A percentile compares a stretch with the other conserved stretches of the same genome.
These are phyloP conservation scores for Turritopsis dohrnii DNA, from an alignment of 30 jellyfish, hydroid and myxozoan species.

Conservation along the genomic window DNA sequence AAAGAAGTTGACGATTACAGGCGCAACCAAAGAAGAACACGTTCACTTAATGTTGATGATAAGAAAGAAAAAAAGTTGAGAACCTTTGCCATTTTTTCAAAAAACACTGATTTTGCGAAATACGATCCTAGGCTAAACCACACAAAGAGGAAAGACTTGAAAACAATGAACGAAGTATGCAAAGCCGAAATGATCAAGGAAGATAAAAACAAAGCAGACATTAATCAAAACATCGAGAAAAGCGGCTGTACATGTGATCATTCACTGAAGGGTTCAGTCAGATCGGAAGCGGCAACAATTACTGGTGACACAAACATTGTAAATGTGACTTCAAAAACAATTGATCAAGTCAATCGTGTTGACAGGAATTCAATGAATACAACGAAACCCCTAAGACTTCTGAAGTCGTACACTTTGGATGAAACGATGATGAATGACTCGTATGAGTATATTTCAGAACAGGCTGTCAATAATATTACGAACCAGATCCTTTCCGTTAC, in stretches of 20 bases:
- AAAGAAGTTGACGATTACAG: background rate
- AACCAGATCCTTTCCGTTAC: background rate
- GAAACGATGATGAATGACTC: background rate
- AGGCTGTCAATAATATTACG: background rate
- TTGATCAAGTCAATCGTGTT: no score
- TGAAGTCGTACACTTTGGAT: background rate
- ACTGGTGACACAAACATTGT: background rate
- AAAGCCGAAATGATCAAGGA: background rate
- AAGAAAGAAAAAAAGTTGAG: background rate
- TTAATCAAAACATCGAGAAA: background rate
- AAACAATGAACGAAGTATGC: background rate
- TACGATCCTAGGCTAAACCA: background rate
- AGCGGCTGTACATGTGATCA: background rate
- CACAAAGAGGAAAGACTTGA: background rate
- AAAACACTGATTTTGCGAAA: background rate
- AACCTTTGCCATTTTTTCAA: constrained; percentile 11
- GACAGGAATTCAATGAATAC: background rate
- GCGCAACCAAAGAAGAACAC: background rate
- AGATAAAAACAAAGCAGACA: background rate
- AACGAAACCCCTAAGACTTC: background rate
- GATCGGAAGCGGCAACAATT: background rate
- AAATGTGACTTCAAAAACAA: background rate
- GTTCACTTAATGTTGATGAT: background rate
- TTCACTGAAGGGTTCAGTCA: background rate
- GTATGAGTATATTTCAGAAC: background rate